These are phyloP conservation scores for Euspilapteryx auroguttella DNA, from an alignment of 2,888 invertebrate species.

Conservation along the genomic window DNA sequence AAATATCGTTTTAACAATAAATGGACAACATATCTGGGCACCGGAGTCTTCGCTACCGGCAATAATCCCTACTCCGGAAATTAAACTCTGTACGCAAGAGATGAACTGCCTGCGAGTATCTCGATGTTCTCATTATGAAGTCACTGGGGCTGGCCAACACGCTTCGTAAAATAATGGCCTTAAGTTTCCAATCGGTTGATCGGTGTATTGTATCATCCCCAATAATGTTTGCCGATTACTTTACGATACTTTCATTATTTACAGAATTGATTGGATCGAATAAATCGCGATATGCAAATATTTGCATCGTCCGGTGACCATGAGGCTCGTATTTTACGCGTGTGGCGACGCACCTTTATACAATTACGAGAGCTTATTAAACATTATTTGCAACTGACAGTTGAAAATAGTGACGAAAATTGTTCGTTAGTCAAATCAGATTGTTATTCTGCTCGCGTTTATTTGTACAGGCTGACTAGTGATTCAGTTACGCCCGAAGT, in stretches of 20 bases:
- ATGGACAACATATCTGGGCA: no score
- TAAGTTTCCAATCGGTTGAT: no score
- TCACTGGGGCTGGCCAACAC: no score
- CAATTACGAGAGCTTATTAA: constrained; percentile 54
- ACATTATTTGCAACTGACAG: constrained; percentile 32
- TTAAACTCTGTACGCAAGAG: constrained; percentile 19
- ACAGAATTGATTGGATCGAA: constrained; percentile 55
- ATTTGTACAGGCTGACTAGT: no score
- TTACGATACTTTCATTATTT: constrained; percentile 52
- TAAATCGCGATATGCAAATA: constrained; percentile 59
- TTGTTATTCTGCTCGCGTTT: no score
- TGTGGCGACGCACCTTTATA: constrained; percentile 42
- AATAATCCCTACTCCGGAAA: constrained; percentile 17
- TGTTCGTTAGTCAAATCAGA: no score
- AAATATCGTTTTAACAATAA: neutral
- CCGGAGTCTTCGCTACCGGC: neutral
- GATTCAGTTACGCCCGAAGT: no score
- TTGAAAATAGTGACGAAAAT: no score
- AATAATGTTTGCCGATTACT: constrained; percentile 41
- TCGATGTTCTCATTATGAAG: constrained; percentile 1
- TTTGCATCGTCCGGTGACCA: constrained; percentile 41
- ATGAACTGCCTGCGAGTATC: constrained; percentile 11
- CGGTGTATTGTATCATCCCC: constrained; percentile 12
- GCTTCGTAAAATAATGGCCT: no score
- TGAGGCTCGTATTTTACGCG: constrained; percentile 34